These are phyloP conservation scores for Tetrax tetrax DNA, from an alignment of 2,113 vertebrate species.

Conservation along the genomic window DNA sequence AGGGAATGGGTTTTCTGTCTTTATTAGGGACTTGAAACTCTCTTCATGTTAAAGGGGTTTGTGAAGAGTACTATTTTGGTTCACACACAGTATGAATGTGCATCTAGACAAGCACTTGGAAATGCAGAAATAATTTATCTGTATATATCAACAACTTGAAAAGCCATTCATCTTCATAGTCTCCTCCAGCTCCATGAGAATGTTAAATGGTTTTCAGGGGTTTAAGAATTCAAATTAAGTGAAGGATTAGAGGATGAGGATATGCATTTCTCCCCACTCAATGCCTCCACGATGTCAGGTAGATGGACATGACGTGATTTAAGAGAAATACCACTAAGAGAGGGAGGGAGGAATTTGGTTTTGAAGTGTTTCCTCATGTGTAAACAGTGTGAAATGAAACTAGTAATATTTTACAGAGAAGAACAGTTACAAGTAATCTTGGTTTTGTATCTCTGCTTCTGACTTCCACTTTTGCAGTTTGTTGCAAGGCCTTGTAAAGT, in stretches of 20 bases:
- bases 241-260: neutral
- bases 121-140: neutral
- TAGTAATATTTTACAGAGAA: neutral
- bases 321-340: neutral
- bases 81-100: neutral
- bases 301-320: neutral
- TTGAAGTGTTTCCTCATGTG: neutral
- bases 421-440: neutral
- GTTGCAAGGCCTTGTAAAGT: neutral
- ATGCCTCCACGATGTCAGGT: neutral
- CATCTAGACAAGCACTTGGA: neutral
- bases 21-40: neutral
- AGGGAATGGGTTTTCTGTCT: neutral
- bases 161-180: neutral
- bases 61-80: neutral
- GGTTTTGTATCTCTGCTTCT: neutral
- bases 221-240: neutral
- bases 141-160: neutral
- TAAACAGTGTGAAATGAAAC: neutral
- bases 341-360: neutral
- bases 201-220: neutral
- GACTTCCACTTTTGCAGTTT: neutral
- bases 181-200: neutral
- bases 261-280: neutral
- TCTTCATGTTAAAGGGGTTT: neutral